Percentiles rank a stretch among this genome's conserved stretches.
Conservation (phyloP, 2,888 invertebrate genomes). For the Willowsia nigromaculata region DNA sequence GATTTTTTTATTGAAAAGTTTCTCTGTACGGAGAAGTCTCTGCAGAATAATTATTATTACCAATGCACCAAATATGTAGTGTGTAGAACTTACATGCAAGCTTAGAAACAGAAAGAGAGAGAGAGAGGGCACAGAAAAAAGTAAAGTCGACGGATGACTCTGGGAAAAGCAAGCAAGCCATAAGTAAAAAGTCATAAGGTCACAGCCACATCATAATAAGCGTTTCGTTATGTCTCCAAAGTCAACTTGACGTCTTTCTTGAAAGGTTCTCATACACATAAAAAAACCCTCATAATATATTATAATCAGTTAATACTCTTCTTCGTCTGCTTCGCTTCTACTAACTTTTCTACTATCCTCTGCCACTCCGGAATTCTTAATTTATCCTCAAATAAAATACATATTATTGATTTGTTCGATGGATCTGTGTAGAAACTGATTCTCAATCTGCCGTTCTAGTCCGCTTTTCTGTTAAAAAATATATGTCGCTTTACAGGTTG, state of each 20-base stretch:
- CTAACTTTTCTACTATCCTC: neutral
- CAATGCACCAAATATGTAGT: neutral
- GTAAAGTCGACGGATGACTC: conserved; percentile 42
- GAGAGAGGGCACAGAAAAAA: conserved; percentile 3
- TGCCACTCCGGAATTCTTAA: neutral
- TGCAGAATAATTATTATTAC: neutral
- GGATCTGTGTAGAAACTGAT: no score
- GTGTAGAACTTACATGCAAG: no score
- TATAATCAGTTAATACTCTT: neutral
- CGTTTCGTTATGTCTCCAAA: conserved; percentile 64
- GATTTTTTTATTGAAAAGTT: neutral
- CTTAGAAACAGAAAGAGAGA: neutral
- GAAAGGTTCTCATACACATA: conserved; percentile 14
- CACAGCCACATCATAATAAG: conserved; percentile 60
- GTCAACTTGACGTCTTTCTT: conserved; percentile 35
- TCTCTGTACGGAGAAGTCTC: neutral
- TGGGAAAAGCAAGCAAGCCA: conserved; percentile 63
- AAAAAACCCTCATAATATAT: neutral
- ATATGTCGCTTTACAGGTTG: neutral
- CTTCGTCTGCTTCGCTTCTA: neutral
- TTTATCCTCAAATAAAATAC: no score
- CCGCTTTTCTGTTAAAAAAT: neutral
- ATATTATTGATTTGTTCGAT: no score
- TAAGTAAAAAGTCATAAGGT: conserved; percentile 65
- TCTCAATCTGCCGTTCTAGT: neutral